phyloP scores from a whole-genome alignment of 2,888 invertebrate species.

The Chloromyia formosa region DNA sequence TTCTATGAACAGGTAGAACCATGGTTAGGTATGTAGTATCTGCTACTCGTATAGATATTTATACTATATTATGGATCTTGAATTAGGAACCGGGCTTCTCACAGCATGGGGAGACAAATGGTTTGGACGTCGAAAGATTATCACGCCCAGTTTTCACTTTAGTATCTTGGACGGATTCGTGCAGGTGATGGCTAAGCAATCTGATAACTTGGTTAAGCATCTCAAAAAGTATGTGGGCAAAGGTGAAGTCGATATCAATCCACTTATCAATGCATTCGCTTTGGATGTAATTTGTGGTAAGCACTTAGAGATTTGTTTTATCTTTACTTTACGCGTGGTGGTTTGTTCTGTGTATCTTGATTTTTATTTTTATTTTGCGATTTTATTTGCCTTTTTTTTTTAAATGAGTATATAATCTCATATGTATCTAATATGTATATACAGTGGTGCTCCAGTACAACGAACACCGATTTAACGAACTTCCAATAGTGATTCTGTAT shows the following conservation, averaged over 20 bases:
- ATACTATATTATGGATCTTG: too few relatives aligned
- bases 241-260: constrained; percentile 61
- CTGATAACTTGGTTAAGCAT: constrained; percentile 60
- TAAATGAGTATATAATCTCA: too few relatives aligned
- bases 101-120: constrained; percentile 59
- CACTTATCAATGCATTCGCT: constrained; percentile 61
- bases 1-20: constrained; percentile 14
- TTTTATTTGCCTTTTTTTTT: too few relatives aligned
- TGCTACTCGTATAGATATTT: not conserved
- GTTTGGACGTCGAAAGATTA: constrained; percentile 61
- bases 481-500: too few relatives aligned
- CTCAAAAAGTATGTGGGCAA: constrained; percentile 44
- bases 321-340: too few relatives aligned
- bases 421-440: too few relatives aligned
- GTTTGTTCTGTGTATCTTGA: too few relatives aligned
- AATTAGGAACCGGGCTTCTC: constrained; percentile 38
- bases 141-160: constrained; percentile 64
- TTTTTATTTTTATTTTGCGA: not conserved
- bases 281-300: constrained; percentile 62
- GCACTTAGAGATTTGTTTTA: constrained; percentile 14
- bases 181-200: constrained; percentile 61
- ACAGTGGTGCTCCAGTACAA: too few relatives aligned
- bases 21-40: constrained; percentile 28
- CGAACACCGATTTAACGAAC: too few relatives aligned
- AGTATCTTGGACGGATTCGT: constrained; percentile 61